Conservation (phyloP, 2,888 invertebrate species). For the Imbricaverruca yamaguchii region DNA sequence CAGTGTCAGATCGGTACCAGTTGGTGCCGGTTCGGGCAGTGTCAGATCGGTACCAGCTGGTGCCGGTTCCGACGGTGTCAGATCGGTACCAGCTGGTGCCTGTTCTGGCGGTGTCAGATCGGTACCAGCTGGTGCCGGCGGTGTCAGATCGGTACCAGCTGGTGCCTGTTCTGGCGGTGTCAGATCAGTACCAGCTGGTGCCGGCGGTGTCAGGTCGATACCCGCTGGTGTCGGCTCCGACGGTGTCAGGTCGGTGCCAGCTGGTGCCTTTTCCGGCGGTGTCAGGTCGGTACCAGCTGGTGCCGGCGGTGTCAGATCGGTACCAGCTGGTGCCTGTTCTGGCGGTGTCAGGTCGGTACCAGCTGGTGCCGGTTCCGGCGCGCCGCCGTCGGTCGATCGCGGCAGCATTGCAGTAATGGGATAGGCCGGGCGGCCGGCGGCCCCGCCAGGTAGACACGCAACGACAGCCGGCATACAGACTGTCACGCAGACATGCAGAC, state of each 20-base stretch:
- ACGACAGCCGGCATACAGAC: too few species aligned
- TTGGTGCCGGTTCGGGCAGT: too few species aligned
- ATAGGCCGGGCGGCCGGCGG: neutral
- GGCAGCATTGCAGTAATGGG: neutral
- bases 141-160: neutral
- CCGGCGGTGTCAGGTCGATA: too few species aligned
- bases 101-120: neutral
- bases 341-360: neutral
- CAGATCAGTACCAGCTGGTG: neutral
- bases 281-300: too few species aligned
- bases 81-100: too few species aligned
- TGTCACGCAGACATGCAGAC: too few species aligned
- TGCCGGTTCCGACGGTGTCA: neutral
- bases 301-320: neutral
- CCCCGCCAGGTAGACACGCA: neutral
- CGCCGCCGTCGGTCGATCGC: neutral
- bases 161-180: too few species aligned
- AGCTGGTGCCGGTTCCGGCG: neutral
- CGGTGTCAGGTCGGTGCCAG: too few species aligned
- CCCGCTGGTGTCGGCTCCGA: too few species aligned
- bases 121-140: neutral
- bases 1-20: neutral
- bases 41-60: neutral
- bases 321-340: too few species aligned
- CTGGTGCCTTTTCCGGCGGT: too few species aligned